Evolutionary conservation across 2,797 vertebrate species (phyloP).

Genomic region (Rhadinocentrus ornatus): DNA sequence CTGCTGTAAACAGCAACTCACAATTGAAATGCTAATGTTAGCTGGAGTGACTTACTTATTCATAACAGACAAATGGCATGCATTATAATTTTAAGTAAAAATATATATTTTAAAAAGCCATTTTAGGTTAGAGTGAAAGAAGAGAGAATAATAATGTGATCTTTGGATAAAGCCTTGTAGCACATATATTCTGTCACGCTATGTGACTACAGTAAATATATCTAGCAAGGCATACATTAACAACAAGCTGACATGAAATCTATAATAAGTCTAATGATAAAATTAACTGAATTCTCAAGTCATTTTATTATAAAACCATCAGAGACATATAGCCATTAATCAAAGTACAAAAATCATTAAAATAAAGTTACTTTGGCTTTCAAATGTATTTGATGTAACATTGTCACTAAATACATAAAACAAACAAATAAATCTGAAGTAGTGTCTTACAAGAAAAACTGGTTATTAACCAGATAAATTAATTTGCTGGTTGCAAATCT

Average conservation of each 20-base stretch:
- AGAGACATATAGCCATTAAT: background rate
- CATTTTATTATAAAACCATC: background rate
- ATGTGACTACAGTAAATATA: background rate
- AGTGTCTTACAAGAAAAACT: background rate
- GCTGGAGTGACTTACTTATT: conserved; percentile 42
- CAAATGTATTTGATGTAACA: background rate
- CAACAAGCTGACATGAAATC: background rate
- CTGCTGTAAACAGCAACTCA: conserved; percentile 58
- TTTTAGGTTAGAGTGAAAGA: background rate
- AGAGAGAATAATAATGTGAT: no score
- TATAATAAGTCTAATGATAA: background rate
- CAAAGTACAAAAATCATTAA: background rate
- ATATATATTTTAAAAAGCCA: no score
- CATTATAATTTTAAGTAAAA: background rate
- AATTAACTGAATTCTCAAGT: background rate
- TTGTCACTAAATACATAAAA: background rate
- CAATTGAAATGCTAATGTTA: conserved; percentile 40
- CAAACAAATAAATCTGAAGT: background rate
- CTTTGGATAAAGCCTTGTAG: no score
- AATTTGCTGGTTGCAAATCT: background rate
- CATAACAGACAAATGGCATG: conserved; percentile 11
- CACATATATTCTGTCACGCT: no score
- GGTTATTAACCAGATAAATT: background rate
- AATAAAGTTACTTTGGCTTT: background rate
- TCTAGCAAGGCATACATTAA: background rate